A percentile compares a stretch with the other conserved stretches of the same genome.
Evolutionary conservation across 2,888 invertebrate genomes (phyloP).

Genomic region (Xylota segnis): DNA sequence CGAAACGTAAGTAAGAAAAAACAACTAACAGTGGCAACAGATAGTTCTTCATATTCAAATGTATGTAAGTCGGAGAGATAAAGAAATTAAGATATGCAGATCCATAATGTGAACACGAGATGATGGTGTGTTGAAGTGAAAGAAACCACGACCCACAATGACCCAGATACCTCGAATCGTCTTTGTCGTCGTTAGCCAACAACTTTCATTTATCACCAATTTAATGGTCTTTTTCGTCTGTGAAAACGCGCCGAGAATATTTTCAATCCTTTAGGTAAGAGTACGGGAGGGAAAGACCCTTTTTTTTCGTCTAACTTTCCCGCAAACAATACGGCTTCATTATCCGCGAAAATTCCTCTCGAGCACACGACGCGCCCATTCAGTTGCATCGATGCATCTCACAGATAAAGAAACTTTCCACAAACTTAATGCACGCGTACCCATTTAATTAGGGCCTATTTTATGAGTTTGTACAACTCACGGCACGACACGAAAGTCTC

Average conservation of each 20-base stretch:
- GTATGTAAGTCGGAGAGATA: constrained; percentile 22
- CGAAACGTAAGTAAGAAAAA: background rate
- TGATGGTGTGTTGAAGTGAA: constrained; percentile 33
- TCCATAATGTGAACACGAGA: constrained; percentile 38
- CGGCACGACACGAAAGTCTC: constrained; percentile 23
- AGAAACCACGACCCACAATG: constrained; percentile 46
- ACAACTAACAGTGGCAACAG: constrained; percentile 8
- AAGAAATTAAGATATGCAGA: constrained; percentile 37
- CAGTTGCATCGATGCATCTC: constrained; percentile 19
- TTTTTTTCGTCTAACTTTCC: constrained; percentile 62
- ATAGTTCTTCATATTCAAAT: constrained; percentile 11
- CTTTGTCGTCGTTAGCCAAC: constrained; percentile 37
- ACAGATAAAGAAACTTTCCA: constrained; percentile 54
- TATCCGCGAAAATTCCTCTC: constrained; percentile 59
- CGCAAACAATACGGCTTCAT: constrained; percentile 61
- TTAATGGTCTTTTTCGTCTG: background rate
- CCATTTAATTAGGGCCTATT: constrained; percentile 63
- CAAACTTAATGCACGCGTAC: constrained; percentile 57
- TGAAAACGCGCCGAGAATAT: constrained; percentile 17
- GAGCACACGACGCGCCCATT: constrained; percentile 27
- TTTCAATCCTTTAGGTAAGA: constrained; percentile 10
- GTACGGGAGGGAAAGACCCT: constrained; percentile 33
- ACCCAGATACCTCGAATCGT: constrained; percentile 37
- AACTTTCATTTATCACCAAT: constrained; percentile 61
- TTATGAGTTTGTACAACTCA: constrained; percentile 16